phyloP scores from a whole-genome alignment of 1,140 invertebrate genomes.

The Hylyphantes graminicola region DNA sequence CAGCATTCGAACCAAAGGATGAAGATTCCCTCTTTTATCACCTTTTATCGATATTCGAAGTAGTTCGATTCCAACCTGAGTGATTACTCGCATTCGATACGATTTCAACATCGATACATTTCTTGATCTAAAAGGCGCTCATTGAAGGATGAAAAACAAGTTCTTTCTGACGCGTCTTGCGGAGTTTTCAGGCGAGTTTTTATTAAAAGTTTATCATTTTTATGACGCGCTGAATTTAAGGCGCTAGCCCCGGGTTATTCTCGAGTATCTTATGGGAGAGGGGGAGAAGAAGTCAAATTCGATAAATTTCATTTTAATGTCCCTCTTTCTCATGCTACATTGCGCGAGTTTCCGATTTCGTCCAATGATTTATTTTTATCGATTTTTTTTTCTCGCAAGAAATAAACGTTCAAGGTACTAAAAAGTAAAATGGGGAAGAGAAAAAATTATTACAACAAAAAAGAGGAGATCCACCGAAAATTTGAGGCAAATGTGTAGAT shows the following conservation, averaged over 20 bases:
- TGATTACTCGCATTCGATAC: constrained; percentile 16
- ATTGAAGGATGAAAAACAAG: constrained; percentile 40
- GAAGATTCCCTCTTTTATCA: not conserved
- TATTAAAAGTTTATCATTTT: constrained; percentile 61
- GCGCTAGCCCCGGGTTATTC: constrained; percentile 34
- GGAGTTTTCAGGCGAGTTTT: constrained; percentile 30
- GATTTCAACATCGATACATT: constrained; percentile 35
- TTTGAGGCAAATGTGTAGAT: constrained; percentile 6
- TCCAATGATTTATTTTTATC: constrained; percentile 59
- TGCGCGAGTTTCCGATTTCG: constrained; percentile 52
- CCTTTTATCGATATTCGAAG: constrained; percentile 10
- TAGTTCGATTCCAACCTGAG: constrained; percentile 14
- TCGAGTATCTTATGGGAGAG: constrained; percentile 34
- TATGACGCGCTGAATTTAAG: constrained; percentile 41
- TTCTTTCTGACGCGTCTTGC: constrained; percentile 45
- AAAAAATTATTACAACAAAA: constrained; percentile 8
- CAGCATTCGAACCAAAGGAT: not conserved
- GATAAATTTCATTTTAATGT: constrained; percentile 61
- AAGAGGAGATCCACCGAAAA: not conserved
- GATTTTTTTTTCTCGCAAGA: constrained; percentile 38
- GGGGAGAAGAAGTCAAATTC: constrained; percentile 51
- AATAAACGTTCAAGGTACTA: constrained; percentile 42
- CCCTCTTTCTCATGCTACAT: constrained; percentile 58
- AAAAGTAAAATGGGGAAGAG: constrained; percentile 26
- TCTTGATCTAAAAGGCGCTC: not conserved